Evolutionary conservation across 2,888 invertebrate genomes (phyloP), one percentile per base, ranked within the genome.

Genomic region (Salticus scenicus): DNA sequence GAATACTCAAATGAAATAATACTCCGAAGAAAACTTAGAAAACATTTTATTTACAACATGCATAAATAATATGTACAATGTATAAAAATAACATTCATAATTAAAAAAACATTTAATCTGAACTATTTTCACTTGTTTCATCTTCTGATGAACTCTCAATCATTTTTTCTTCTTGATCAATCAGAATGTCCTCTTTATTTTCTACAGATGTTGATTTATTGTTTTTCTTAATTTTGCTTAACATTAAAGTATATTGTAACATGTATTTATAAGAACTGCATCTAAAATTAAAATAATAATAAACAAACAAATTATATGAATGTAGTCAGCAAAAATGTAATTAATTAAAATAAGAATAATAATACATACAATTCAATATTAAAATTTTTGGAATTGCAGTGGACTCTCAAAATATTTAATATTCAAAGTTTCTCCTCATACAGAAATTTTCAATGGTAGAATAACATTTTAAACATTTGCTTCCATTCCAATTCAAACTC

Each of bases 191-290:
- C 37, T 37, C 69, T 31, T 30, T 17, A 17, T 33, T 64, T n/a
- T 37, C 64, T 12, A 17, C 28, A 24, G 47, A 51, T 47, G n/a
- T 12, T 72, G 69, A 57, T 37, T 14, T 24, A 27, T 76, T 66
- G 17, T 51, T 75, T 31, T 81, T 80, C 30, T 74, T 80, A 14
- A 69, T 42, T n/a, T 86, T 80, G n/a, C 76, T 41, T 8, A 77
- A 31, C 20, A 73, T 63, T 20, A 82, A 66, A 28, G 64, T 63
- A 78, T 82, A 87, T 64, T 82, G 42, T 10, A 73, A 20, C 57
- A 77, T 57, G 24, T 78, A 87, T 33, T 78, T 87, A n/a, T 41
- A 37, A 64, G 31, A 47, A 30, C 57, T 67, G 28, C 82, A 87
- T 47, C 87, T 87, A 20, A 51, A 74, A 81, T 33, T 1, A 37